Base-by-base conservation (phyloP, 2,888 invertebrate species). In the Mesorhabditis belari region DNA sequence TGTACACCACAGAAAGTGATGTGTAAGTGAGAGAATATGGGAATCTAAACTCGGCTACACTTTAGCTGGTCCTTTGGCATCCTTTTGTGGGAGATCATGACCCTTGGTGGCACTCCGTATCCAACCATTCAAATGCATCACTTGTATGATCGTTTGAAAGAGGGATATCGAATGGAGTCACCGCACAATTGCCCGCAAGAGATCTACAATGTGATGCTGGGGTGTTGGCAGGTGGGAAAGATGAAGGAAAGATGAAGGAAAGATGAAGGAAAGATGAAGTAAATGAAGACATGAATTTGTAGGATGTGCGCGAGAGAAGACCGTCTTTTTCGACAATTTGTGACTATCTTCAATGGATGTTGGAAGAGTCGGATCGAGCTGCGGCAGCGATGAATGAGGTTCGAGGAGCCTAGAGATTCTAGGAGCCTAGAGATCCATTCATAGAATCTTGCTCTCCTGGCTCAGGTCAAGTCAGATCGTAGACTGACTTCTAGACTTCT, bases 31-130 rank as follows among this genome's bases (percentile, higher is more conserved):
- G 35, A 6, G 6, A 12, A 6, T 12, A 35, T 12, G 35, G 77
- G 77, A 60, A 25, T 23, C 44, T 26, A 12, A 12, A 21, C 23
- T 5, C 9, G 17, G 17, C 21, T 57, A 17, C 19, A 3, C n/a
- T 66, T 49, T 60, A 72, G 72, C 1, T 75, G 73, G 74, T 74
- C 74, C 0, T 77, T 73, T 62, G 79, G 79, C 23, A 77, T 79
- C 55, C 60, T 79, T 1, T 65, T 96, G 59, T 98, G 96, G 95
- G 96, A 98, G 85, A 95, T 96, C 54, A 94, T 95, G 91, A 95
- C 95, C 0, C 86, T 95, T 58, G 96, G 96, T 23, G 94, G 92
- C 19, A 93, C 94, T 4, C 96, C 96, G 0, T 98, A 98, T 84
- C 94, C 95, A 2, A 90, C 92, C 0, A 90, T 96, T 21, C 91